These are phyloP conservation scores for Dreissena polymorpha DNA, from an alignment of 1,140 invertebrate species.

Conservation along the genomic window DNA sequence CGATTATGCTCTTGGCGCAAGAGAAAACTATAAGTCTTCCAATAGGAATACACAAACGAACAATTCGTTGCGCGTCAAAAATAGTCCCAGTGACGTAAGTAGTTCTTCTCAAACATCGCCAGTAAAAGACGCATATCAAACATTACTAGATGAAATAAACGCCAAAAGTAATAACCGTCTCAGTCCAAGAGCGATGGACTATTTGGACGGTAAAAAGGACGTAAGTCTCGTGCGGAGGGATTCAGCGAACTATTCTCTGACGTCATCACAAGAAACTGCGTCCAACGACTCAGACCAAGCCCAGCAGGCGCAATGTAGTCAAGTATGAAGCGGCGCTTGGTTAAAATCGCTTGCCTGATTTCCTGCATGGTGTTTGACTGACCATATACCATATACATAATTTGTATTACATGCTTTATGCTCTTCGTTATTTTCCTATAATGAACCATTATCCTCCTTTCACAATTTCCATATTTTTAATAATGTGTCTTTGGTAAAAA, in stretches of 20 bases:
- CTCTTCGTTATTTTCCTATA: no score
- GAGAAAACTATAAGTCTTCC: slow-evolving; percentile 29
- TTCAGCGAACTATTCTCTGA: slow-evolving; percentile 72
- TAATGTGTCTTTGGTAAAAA: no score
- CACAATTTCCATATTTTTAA: no score
- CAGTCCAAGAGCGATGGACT: slow-evolving; percentile 34
- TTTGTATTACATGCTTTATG: no score
- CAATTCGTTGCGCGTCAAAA: not conserved
- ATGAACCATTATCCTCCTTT: no score
- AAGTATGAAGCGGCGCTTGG: slow-evolving; percentile 60
- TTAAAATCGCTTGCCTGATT: no score
- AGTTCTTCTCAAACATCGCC: slow-evolving; percentile 30
- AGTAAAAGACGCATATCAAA: slow-evolving; percentile 49
- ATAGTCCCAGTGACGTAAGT: not conserved
- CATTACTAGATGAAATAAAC: slow-evolving; percentile 22
- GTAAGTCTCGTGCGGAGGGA: slow-evolving; percentile 62
- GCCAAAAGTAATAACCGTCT: slow-evolving; percentile 13
- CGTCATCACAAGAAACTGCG: slow-evolving; percentile 71
- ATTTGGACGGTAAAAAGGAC: slow-evolving; percentile 46
- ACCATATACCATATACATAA: no score
- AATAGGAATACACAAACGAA: slow-evolving; percentile 47
- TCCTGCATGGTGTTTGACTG: no score
- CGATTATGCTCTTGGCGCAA: slow-evolving; percentile 40
- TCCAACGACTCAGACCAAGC: slow-evolving; percentile 72
- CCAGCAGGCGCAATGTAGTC: slow-evolving; percentile 64